These are phyloP conservation scores for Eidolon helvum DNA, from an alignment of 2,113 vertebrate genomes.

Conservation along the genomic window DNA sequence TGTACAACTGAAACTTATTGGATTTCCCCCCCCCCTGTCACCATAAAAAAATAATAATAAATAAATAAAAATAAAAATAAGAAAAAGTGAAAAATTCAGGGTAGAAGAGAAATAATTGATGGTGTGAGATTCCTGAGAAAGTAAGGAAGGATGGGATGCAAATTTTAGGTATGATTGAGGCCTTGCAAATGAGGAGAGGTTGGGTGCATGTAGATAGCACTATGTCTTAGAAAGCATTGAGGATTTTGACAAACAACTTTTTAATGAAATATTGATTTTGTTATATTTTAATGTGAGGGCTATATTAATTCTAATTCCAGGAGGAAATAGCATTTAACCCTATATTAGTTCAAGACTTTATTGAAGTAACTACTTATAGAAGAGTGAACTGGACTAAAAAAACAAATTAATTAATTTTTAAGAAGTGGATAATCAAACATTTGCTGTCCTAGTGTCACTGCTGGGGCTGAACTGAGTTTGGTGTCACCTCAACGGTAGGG, in stretches of 20 bases:
- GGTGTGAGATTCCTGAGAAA: neutral
- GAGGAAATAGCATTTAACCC: neutral
- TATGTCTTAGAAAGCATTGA: neutral
- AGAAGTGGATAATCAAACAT: neutral
- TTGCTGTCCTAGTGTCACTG: neutral
- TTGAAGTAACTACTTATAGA: neutral
- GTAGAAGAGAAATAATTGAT: neutral
- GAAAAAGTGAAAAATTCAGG: neutral
- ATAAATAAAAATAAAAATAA: too few species aligned
- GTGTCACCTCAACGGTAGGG: too few species aligned
- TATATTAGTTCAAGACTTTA: neutral
- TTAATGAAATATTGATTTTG: neutral
- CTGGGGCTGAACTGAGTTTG: too few species aligned
- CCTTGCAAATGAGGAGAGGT: neutral
- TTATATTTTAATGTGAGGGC: neutral
- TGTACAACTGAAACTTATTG: too few species aligned
- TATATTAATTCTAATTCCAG: neutral
- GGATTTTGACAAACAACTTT: neutral
- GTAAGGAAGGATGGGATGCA: neutral
- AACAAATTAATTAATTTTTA: neutral
- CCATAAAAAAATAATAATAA: too few species aligned
- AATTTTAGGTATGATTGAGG: neutral
- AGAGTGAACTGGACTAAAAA: neutral
- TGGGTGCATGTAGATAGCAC: neutral
- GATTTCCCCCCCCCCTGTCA: too few species aligned